Percentiles rank a stretch among this genome's conserved stretches.
Conservation (phyloP, 2,113 vertebrate species). For the Chauna torquata region DNA sequence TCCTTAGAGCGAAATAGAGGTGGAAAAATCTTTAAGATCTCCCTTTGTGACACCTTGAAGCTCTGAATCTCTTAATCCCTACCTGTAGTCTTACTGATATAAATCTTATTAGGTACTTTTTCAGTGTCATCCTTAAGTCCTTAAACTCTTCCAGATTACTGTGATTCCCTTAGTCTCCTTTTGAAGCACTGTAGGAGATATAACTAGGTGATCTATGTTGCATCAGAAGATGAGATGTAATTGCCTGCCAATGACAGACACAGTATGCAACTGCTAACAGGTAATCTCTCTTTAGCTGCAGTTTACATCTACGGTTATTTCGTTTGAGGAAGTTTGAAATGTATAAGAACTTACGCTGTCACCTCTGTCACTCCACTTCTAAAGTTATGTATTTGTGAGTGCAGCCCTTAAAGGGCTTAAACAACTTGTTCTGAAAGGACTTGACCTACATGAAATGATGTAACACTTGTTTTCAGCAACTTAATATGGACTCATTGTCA, state of each 20-base stretch:
- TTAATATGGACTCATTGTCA: background rate
- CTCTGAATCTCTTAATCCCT: background rate
- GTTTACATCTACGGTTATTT: background rate
- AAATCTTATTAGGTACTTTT: background rate
- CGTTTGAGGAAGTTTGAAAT: background rate
- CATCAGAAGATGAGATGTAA: constrained; percentile 25
- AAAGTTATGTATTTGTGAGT: background rate
- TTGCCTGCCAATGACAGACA: background rate
- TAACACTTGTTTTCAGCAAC: background rate
- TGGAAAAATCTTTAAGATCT: background rate
- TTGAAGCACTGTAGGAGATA: background rate
- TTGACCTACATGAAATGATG: background rate
- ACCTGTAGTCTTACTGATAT: background rate
- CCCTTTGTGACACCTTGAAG: background rate
- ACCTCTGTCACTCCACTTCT: background rate
- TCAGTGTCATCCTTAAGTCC: background rate
- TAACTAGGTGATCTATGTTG: background rate
- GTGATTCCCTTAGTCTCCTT: background rate
- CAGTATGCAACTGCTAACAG: background rate
- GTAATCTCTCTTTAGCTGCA: background rate
- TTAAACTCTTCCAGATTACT: background rate
- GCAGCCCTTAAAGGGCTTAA: background rate
- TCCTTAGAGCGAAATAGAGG: background rate
- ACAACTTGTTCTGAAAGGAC: background rate
- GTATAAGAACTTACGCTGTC: background rate